Conservation (phyloP, 1,140 invertebrate genomes). For the Bombus waltoni region DNA sequence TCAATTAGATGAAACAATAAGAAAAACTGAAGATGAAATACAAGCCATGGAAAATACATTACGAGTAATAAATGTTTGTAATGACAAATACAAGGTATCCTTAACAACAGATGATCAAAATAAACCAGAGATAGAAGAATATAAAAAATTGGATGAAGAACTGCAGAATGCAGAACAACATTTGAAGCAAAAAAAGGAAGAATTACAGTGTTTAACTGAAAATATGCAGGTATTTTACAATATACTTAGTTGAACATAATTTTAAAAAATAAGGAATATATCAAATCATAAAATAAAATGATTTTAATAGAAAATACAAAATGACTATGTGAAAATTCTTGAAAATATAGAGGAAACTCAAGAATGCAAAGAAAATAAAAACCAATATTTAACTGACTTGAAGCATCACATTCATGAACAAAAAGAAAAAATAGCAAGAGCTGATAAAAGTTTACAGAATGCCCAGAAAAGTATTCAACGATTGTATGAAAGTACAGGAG, state of each 20-base stretch:
- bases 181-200: conserved; percentile 58
- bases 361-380: conserved; percentile 73
- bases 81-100: conserved; percentile 85
- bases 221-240: conserved; percentile 66
- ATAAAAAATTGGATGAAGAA: conserved; percentile 83
- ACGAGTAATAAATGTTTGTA: conserved; percentile 86
- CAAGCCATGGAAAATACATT: conserved; percentile 89
- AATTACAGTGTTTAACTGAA: conserved; percentile 56
- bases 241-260: neutral
- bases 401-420: conserved; percentile 76
- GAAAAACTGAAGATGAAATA: conserved; percentile 87
- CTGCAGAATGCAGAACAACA: conserved; percentile 75
- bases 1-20: conserved; percentile 86
- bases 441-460: conserved; percentile 74
- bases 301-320: conserved; percentile 65
- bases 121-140: conserved; percentile 81
- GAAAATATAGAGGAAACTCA: conserved; percentile 68
- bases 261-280: neutral
- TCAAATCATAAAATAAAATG: neutral
- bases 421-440: conserved; percentile 73
- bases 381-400: conserved; percentile 63
- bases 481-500: conserved; percentile 66
- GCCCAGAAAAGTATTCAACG: conserved; percentile 73
- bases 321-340: conserved; percentile 61
- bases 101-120: conserved; percentile 82